These are phyloP conservation scores for Bombylius discolor DNA, from an alignment of 2,888 invertebrate species.

Conservation along the genomic window DNA sequence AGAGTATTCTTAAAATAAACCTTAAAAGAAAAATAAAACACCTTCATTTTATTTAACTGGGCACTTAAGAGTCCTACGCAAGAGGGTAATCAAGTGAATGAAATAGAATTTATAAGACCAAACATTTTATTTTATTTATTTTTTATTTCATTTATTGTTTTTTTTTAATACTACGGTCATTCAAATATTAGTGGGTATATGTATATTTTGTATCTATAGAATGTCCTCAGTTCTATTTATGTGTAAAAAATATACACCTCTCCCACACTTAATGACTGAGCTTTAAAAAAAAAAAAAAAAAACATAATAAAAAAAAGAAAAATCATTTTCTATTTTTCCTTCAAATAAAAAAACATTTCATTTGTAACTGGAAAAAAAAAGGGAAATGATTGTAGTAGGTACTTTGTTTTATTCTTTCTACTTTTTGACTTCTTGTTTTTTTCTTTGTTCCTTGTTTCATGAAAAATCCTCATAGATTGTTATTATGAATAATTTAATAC, in stretches of 20 bases:
- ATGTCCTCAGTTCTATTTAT: no score
- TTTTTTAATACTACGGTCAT: no score
- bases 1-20: neutral
- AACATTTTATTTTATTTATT: no score
- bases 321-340: neutral
- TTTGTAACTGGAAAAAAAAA: constrained; percentile 6
- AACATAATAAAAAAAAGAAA: no score
- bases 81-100: constrained; percentile 5
- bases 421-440: neutral
- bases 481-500: constrained; percentile 4
- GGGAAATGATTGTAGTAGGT: neutral
- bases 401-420: no score
- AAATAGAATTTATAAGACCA: neutral
- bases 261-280: no score
- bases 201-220: no score
- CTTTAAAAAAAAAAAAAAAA: no score
- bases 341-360: constrained; percentile 5
- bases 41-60: neutral
- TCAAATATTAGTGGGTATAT: no score
- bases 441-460: constrained; percentile 1
- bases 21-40: neutral
- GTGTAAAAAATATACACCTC: no score
- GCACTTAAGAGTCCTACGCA: constrained; percentile 6
- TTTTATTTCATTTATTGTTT: no score
- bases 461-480: constrained; percentile 6